Evolutionary conservation across 2,888 invertebrate genomes (phyloP), one percentile per base, ranked within the genome.

Genomic region (Amblyjoppa fuscipennis): DNA sequence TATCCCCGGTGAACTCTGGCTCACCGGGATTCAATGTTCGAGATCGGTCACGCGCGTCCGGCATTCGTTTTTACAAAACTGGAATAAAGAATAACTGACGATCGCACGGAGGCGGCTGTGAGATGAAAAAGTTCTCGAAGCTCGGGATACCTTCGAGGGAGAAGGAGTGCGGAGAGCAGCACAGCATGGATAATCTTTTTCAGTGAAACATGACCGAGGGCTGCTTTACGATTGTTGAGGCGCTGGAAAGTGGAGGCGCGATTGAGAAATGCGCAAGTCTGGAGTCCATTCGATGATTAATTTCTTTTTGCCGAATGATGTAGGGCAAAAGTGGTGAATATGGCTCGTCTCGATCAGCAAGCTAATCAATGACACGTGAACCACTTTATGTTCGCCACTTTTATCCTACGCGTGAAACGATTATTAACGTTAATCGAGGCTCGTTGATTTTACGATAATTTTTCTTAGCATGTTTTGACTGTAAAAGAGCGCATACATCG

Each of bases 21-120:
- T 49, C 49, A 25, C 34, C 25, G 74, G 51, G 56, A 70, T 56
- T 68, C 11, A 77, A 38, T 38, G 76, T 34, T 6, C 16, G 41
- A 38, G 77, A 51, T 71, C 28, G 25, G 11, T 80, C 80, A 75
- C 83, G 79, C 70, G 75, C 80, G 41, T 75, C 80, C 70, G 75
- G 51, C 70, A 76, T 75, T 71, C 70, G 64, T 66, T 77, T 83
- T 74, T 59, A 34, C 68, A 11, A 78, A 74, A 68, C 73, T 75
- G 69, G 75, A 78, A 74, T 74, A 49, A 51, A 61, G 77, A 68
- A 68, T 77, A 77, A 76, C 75, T 49, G 11, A 38, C 51, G 51
- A 59, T 59, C 75, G 64, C 51, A 49, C 64, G 31, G 31, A 31
- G 69, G 3, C 41, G 9, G 2, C 4, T 49, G 9, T 34, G 25